Conservation (phyloP, 2,888 invertebrate species). For the Orchesellides sinensis region DNA sequence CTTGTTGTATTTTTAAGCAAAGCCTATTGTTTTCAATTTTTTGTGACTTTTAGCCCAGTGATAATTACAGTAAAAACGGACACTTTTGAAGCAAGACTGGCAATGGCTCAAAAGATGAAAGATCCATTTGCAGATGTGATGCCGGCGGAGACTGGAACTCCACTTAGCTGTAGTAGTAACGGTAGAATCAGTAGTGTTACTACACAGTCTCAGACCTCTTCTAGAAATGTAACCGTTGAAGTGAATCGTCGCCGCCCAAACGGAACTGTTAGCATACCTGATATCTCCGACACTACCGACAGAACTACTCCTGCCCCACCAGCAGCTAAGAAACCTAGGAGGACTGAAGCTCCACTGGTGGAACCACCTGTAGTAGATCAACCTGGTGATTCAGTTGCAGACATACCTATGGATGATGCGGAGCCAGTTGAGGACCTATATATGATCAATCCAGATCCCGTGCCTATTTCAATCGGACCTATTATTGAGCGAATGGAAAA, state of each 20-base stretch:
- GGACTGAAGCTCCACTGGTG: slow-evolving; percentile 24
- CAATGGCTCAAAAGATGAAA: slow-evolving; percentile 30
- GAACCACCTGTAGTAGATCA: background rate
- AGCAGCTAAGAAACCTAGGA: slow-evolving; percentile 18
- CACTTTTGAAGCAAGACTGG: slow-evolving; percentile 55
- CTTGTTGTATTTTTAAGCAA: no score
- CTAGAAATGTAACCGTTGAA: slow-evolving; percentile 8
- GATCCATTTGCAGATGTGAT: slow-evolving; percentile 29
- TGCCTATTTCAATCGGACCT: background rate
- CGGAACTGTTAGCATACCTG: no score
- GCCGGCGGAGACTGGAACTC: background rate
- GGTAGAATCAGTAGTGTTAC: slow-evolving; percentile 54
- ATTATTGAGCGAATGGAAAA: slow-evolving; percentile 13
- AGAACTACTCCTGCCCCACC: background rate
- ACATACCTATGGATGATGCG: background rate
- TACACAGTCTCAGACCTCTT: slow-evolving; percentile 31
- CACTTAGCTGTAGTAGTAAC: background rate
- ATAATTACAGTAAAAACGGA: slow-evolving; percentile 52
- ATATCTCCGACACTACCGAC: no score
- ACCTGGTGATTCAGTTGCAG: background rate
- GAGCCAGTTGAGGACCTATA: no score
- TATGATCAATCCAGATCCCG: background rate
- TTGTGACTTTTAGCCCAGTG: slow-evolving; percentile 66
- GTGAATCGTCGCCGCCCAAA: slow-evolving; percentile 8
- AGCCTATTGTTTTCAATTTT: background rate